Base-by-base conservation (phyloP, 2,113 vertebrate genomes). In the Dicentrarchus labrax region DNA sequence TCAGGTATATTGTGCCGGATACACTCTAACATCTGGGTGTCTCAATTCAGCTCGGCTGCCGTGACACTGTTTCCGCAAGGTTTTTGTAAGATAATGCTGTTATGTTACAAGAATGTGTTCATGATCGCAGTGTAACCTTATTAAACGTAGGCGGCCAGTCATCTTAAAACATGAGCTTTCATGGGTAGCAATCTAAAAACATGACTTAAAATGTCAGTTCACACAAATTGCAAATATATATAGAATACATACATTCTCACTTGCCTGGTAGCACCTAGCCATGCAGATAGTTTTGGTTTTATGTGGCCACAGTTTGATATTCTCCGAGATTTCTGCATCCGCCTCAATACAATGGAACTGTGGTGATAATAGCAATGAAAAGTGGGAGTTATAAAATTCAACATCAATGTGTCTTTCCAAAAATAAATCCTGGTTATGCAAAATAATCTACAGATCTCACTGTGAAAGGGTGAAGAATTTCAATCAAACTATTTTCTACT, bases 11-110 rank as follows among this genome's bases (percentile, higher is more conserved):
- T 82, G 82, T 68, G 65, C 56, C 39, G 41, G 69, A 85, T 66
- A 60, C 80, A 50, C 70, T 84, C 72, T 1, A 73, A 82, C 82
- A 90, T 88, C 77, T 86, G 64, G 81, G 56, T 54, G 78, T 83
- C 71, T 90, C 80, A 54, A 69, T 86, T 84, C 74, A 59, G 60
- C 56, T 59, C 0, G 12, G 17, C 69, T 72, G 71, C 75, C 39
- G 50, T 5, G 16, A 68, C 60, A 54, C 54, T 21, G 15, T 30
- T 43, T 43, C 54, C 56, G 53, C 9, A 16, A 64, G 60, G 67
- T 66, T 86, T 30, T 71, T 2, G 13, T 39, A 16, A 85, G 54
- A 59, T 67, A 78, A 79, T 65, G 51, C 30, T 21, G 61, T 85
- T 83, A 79, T 62, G 72, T 65, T 66, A 72, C 48, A 51, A 74